phyloP scores from a whole-genome alignment of 2,888 invertebrate species.

The Ferrisia virgata region DNA sequence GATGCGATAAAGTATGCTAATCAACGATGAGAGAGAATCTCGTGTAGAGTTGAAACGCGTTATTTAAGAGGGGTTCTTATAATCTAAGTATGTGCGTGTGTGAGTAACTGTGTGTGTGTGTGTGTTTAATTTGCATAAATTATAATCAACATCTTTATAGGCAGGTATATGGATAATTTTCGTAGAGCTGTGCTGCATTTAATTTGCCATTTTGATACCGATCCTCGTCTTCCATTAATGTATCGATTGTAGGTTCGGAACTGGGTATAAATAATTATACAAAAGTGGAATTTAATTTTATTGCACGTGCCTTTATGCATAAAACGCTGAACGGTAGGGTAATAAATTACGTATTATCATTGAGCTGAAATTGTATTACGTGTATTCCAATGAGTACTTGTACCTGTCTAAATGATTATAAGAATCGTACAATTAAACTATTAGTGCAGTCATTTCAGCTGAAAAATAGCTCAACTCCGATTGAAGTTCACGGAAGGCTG shows the following conservation, averaged over 20 bases:
- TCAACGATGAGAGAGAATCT: background rate
- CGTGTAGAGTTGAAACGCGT: background rate
- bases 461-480: too few species aligned
- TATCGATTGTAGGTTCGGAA: background rate
- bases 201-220: background rate
- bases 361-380: too few species aligned
- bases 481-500: too few species aligned
- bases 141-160: background rate
- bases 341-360: too few species aligned
- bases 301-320: background rate
- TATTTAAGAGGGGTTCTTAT: background rate
- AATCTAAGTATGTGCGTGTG: background rate
- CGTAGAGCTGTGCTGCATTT: background rate
- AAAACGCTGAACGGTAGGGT: too few species aligned
- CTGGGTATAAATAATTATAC: background rate
- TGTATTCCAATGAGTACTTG: too few species aligned
- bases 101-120: background rate
- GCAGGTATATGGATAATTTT: background rate
- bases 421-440: too few species aligned
- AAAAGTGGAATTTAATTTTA: background rate
- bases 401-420: too few species aligned
- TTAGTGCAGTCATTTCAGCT: too few species aligned
- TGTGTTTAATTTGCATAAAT: slow-evolving; percentile 5
- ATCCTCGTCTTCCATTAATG: background rate
- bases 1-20: background rate